Conservation (phyloP, 2,113 vertebrate genomes). For the Dipodomys stephensi region DNA sequence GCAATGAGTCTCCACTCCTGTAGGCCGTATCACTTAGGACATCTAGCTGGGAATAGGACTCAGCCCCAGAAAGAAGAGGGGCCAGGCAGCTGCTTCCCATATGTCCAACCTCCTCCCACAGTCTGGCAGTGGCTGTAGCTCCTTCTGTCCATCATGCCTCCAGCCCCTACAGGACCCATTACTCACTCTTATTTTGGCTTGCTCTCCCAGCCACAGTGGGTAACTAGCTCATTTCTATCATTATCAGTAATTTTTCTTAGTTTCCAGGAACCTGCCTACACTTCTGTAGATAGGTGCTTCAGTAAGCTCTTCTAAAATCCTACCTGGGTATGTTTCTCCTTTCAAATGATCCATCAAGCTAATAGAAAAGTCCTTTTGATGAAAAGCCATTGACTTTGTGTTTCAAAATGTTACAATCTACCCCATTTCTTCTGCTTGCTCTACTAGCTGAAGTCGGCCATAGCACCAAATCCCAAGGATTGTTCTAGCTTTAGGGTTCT, state of each 20-base stretch:
- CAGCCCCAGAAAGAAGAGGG: background rate
- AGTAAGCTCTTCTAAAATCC: background rate
- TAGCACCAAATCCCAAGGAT: background rate
- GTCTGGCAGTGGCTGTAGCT: background rate
- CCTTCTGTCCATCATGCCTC: background rate
- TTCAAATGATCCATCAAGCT: background rate
- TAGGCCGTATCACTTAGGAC: fast-evolving
- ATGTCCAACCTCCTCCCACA: background rate
- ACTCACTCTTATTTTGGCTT: background rate
- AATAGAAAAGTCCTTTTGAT: background rate
- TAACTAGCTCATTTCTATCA: background rate
- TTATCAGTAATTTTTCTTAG: background rate
- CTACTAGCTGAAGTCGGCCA: background rate
- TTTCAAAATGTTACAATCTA: background rate
- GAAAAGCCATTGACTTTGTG: background rate
- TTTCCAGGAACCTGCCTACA: constrained; percentile 6
- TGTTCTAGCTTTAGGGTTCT: background rate
- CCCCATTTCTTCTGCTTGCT: too few relatives aligned
- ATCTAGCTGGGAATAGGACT: background rate
- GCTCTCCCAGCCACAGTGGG: background rate
- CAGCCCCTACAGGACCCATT: background rate
- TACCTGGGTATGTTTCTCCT: background rate
- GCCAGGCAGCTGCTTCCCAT: background rate
- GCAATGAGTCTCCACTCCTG: background rate
- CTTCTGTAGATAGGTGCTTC: background rate